Evolutionary conservation across 2,888 invertebrate genomes (phyloP).

Genomic region (Eulithis prunata): DNA sequence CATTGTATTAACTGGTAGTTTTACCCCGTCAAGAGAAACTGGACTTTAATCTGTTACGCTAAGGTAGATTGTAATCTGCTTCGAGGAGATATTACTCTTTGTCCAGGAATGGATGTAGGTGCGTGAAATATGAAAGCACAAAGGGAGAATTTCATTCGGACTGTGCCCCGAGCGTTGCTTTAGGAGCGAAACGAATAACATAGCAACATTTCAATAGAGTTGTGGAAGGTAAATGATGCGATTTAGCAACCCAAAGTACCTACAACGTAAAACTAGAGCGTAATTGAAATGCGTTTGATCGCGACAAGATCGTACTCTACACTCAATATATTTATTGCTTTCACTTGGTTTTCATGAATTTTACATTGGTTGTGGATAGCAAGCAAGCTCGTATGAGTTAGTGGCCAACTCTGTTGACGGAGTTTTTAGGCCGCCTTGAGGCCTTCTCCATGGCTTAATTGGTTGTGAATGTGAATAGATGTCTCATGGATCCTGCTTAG

Average conservation of each 20-base stretch:
- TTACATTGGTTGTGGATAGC: too few relatives aligned
- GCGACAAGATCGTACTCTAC: too few relatives aligned
- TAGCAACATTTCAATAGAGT: conserved; percentile 56
- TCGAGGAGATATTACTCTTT: conserved; percentile 44
- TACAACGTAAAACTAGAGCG: conserved; percentile 8
- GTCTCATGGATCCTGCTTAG: too few relatives aligned
- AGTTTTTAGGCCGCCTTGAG: too few relatives aligned
- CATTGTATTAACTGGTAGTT: conserved; percentile 57
- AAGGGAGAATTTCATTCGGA: conserved; percentile 73
- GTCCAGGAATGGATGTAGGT: conserved; percentile 60
- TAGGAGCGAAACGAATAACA: conserved; percentile 50
- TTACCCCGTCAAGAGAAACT: conserved; percentile 48
- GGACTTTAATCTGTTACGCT: conserved; percentile 53
- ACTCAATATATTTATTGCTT: neutral
- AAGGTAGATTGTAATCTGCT: conserved; percentile 52
- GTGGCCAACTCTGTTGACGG: too few relatives aligned
- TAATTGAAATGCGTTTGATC: too few relatives aligned
- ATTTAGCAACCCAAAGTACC: neutral
- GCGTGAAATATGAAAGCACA: conserved; percentile 73
- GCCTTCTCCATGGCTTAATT: too few relatives aligned
- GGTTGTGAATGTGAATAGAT: too few relatives aligned
- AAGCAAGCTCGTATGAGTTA: too few relatives aligned
- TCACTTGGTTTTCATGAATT: too few relatives aligned
- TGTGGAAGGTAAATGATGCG: conserved; percentile 45
- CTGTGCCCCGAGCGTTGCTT: conserved; percentile 63